Base-by-base conservation (phyloP, 2,888 invertebrate genomes). In the Mesorhabditis belari region DNA sequence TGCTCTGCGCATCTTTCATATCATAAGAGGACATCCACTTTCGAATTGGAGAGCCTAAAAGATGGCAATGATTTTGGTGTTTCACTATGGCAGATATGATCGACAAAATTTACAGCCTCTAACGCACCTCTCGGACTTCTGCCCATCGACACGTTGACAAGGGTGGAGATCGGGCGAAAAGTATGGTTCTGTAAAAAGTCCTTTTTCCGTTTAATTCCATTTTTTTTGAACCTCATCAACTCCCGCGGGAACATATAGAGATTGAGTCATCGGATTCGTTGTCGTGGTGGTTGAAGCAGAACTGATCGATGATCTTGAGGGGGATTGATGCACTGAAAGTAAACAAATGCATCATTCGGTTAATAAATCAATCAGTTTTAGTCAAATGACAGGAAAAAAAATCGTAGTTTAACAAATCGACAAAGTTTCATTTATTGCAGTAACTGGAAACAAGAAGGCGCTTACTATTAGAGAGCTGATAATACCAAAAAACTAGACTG, bases 21-120 rank as follows among this genome's bases (percentile, higher is more conserved):
- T 69, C 73, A 61, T 67, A 66, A 54, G 58, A 66, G 6, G 73
- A 73, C 6, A 70, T 61, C 67, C 70, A 70, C 62, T 70, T 70
- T 21, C 73, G 57, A 65, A 72, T 63, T 3, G 72, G 72, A 17
- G 67, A 68, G 2, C 71, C 69, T 67, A 26, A 25, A 59, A 5
- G 3, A 25, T 55, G 9, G 53, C 23, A 24, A 44, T 5, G 6
- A n/a, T n/a, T n/a, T n/a, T n/a, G n/a, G n/a, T n/a, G n/a, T n/a
- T n/a, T n/a, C n/a, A n/a, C n/a, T 35, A 35, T 17, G 44, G 44
- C 12, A 17, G 44, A 35, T 1, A 17, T 1, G n/a, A 17, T 35
- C 12, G 44, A 35, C n/a, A 17, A 35, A 35, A 35, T 35, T 35
- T 17, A n/a, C n/a, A n/a, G n/a, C n/a, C n/a, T n/a, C n/a, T n/a